Evolutionary conservation across 2,797 vertebrate species (phyloP).

Genomic region (Halcyon chelicuti): DNA sequence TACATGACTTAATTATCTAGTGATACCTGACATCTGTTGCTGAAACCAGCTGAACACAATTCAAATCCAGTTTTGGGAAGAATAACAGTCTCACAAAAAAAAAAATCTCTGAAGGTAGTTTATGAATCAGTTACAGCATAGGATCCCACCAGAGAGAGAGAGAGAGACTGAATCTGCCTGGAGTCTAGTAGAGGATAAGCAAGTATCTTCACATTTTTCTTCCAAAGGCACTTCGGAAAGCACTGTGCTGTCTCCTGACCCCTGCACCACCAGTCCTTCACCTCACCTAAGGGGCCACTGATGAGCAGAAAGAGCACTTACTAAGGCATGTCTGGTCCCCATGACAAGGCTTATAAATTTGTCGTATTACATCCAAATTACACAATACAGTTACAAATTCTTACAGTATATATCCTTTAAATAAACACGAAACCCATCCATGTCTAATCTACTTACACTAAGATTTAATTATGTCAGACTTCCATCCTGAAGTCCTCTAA

Average conservation of each 20-base stretch:
- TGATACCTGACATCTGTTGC: background rate
- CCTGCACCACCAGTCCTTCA: background rate
- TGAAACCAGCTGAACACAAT: background rate
- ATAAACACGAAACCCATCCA: background rate
- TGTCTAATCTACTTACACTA: background rate
- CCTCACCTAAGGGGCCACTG: background rate
- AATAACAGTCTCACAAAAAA: background rate
- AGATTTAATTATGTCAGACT: background rate
- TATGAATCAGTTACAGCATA: background rate
- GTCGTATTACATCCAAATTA: background rate
- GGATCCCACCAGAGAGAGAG: background rate
- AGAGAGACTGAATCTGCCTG: background rate
- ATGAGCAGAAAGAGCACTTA: background rate
- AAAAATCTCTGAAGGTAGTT: background rate
- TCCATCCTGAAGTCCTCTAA: background rate
- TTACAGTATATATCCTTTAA: background rate
- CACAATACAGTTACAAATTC: background rate
- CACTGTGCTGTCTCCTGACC: background rate
- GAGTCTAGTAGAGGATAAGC: background rate
- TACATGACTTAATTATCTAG: background rate
- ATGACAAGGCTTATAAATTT: background rate
- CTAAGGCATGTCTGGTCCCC: background rate
- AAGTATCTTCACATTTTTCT: background rate
- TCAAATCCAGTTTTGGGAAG: background rate
- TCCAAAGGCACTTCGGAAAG: background rate